Evolutionary conservation across 2,888 invertebrate genomes (phyloP).

Genomic region (Hoplodrina blanda): DNA sequence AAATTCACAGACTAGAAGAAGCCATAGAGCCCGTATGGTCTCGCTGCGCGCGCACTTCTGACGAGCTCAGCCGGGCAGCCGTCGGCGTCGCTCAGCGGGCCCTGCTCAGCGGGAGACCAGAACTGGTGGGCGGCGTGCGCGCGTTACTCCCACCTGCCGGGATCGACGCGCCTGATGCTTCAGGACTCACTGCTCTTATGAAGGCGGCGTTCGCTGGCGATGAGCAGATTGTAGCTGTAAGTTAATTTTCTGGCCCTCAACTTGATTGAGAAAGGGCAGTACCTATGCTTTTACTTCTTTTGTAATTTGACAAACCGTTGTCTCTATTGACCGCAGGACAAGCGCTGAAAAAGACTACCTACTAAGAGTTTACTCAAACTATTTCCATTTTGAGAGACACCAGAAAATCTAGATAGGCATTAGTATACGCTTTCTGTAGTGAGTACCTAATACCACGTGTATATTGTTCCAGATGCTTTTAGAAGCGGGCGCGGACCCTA

Average conservation of each 20-base stretch:
- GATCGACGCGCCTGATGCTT: slow-evolving; percentile 94
- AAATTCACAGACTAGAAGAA: slow-evolving; percentile 89
- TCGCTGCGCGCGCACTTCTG: slow-evolving; percentile 76
- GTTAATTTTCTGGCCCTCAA: slow-evolving; percentile 49
- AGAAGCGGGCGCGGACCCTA: slow-evolving; percentile 95
- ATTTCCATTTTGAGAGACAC: no score
- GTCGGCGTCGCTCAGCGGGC: slow-evolving; percentile 95
- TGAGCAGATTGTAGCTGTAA: slow-evolving; percentile 92
- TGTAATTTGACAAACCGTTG: no score
- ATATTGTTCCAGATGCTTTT: slow-evolving; percentile 90
- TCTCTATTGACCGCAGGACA: no score
- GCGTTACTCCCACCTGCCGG: slow-evolving; percentile 93
- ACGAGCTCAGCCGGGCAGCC: slow-evolving; percentile 92
- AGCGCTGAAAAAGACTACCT: no score
- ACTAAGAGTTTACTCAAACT: no score
- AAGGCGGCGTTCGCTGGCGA: slow-evolving; percentile 95
- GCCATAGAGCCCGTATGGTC: slow-evolving; percentile 87
- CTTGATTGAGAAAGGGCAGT: not conserved
- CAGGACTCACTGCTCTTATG: slow-evolving; percentile 96
- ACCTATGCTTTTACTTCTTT: not conserved
- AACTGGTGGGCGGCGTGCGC: slow-evolving; percentile 94
- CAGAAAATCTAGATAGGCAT: no score
- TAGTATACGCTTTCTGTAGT: no score
- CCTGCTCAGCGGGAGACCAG: slow-evolving; percentile 94
- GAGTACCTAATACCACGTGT: not conserved